Evolutionary conservation across 2,888 invertebrate genomes (phyloP), one percentile per base, ranked within the genome.

Genomic region (Andrena fulva): DNA sequence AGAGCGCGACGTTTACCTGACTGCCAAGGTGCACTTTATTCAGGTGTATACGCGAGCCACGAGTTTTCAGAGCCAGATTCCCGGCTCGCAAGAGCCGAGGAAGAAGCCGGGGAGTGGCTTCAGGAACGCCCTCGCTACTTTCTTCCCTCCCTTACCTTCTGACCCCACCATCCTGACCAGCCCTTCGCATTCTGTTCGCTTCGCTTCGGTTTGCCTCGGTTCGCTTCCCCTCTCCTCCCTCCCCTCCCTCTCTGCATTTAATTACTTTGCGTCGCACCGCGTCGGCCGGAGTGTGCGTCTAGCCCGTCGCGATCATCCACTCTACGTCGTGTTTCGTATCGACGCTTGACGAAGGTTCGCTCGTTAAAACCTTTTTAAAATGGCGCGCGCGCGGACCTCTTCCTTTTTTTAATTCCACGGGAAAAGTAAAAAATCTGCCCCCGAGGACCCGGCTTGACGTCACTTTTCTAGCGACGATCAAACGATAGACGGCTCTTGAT

Each of bases 41-140:
- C 86, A 80, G 80, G 84, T 82, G 84, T 79, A 81, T 77, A 77
- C 50, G 42, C 31, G 52, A 79, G 54, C 54, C 70, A 70, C 67
- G 79, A 75, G 84, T 82, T 82, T 88, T 71, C 82, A 84, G 67
- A 77, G 70, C 71, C 85, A 80, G 87, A 80, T 82, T 81, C 84
- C 83, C 87, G 85, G 87, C 85, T 85, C 82, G 85, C 68, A 85
- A 85, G 83, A 86, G 85, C 85, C 87, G 84, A 20, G 7, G 80
- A 82, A 42, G 62, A 72, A 54, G 86, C 76, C 84, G 90, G 93
- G 93, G 93, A 93, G 92, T 92, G 93, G 93, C 93, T 86, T 89
- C 74, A 91, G 91, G 90, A 91, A 92, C 93, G 92, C 93, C 92
- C 90, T 91, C 91, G 88, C 89, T 85, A 86, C 89, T 89, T 86